Base-by-base conservation (phyloP, 2,113 vertebrate genomes). In the Onychostruthus taczanowskii region DNA sequence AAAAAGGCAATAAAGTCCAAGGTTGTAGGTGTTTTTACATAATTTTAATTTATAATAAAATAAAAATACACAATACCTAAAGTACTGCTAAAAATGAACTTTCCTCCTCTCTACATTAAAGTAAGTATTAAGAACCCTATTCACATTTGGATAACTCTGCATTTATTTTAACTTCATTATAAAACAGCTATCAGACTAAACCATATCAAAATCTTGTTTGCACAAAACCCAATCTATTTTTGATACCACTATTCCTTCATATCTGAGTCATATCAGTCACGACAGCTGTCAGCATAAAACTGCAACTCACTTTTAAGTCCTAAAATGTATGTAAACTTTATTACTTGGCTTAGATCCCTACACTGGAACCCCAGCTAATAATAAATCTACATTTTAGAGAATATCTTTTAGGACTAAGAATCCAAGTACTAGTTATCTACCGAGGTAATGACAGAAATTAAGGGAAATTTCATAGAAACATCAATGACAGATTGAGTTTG, bases 11-110 rank as follows among this genome's bases (percentile, higher is more conserved):
- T 92, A 37, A 90, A 92, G 50, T 85, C 43, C 41, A 49, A 77
- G n/a, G 9, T 46, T 93, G 67, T 52, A 76, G 83, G 66, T 93
- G 73, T 27, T 90, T 95, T 92, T 77, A 84, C 68, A 81, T 95
- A 77, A 84, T 83, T 93, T 92, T 87, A 90, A 85, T 93, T 95
- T 88, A 92, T 68, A 92, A 83, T 73, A 77, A 55, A 90, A 90
- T 94, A 92, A 95, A 95, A 96, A 86, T 35, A 43, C 19, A 73
- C 46, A 90, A 93, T 50, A 41, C 1, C 2, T 75, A 50, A 87
- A 84, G 23, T 59, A 55, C 59, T 55, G 47, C 63, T 78, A 64
- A 92, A 93, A 94, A 92, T 83, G 16, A 92, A 86, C n/a, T 55
- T 92, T 77, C 16, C 53, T 92, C 8, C 31, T 86, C 62, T 81